Conservation (phyloP, 2,797 vertebrate species). For the Manis javanica region DNA sequence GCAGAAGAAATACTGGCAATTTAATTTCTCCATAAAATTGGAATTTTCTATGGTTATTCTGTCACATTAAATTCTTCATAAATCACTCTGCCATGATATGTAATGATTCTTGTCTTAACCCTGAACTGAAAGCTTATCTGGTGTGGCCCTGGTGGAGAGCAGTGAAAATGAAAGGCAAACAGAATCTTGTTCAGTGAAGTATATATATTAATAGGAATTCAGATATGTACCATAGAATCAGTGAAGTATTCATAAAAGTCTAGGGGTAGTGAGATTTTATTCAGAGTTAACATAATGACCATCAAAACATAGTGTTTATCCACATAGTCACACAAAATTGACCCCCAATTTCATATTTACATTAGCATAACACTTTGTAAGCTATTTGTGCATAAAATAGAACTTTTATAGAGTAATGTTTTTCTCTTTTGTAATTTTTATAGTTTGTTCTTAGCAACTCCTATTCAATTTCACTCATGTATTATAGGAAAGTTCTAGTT, state of each 20-base stretch:
- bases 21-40: slow-evolving; percentile 46
- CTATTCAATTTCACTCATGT: neutral
- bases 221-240: neutral
- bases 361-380: neutral
- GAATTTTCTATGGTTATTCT: neutral
- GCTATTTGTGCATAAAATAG: neutral
- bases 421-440: neutral
- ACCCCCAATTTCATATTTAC: slow-evolving; percentile 1
- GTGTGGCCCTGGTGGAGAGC: neutral
- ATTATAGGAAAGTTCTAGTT: neutral
- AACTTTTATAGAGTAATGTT: neutral
- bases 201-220: neutral
- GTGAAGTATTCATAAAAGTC: neutral
- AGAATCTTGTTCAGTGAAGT: slow-evolving; percentile 9
- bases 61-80: slow-evolving; percentile 52
- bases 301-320: slow-evolving; percentile 22
- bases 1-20: neutral
- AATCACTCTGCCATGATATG: neutral
- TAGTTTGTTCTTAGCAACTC: neutral
- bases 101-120: slow-evolving; percentile 41
- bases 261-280: neutral
- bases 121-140: neutral
- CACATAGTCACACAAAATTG: neutral
- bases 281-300: neutral
- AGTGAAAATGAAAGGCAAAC: neutral